Evolutionary conservation across 2,888 invertebrate species (phyloP), one percentile per base, ranked within the genome.

Genomic region (Ochropleura leucogaster): DNA sequence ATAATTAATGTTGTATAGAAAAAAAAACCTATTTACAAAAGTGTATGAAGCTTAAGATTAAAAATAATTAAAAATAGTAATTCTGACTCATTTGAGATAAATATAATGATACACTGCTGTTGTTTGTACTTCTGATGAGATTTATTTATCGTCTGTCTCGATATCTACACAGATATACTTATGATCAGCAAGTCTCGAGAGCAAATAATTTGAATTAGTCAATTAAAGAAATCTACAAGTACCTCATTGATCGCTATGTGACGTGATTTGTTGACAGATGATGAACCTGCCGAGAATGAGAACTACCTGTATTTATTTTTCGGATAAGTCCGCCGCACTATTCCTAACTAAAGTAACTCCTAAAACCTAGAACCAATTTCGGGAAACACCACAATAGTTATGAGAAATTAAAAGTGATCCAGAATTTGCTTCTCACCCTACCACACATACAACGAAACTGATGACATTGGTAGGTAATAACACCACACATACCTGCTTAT

Each of bases 51-150:
- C 40, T 14, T 44, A 40, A 16, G 20, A 57, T 9, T 18, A 40
- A 51, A 18, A 49, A 40, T 62, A 20, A 62, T 55, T 55, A 42
- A 53, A 62, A 42, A 57, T 49, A 30, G 16, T 42, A 18, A 40
- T 51, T 42, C 0, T 49, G 49, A 51, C 18, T 63, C 12, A 40
- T 51, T 77, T 7, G 10, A 57, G 72, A 57, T 72, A 44, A 46
- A 72, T 72, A 46, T 14, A 30, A 30, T 30, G 1, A 57, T 0
- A 57, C 10, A 79, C 46, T 63, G 49, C 44, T 57, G 18, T 63
- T 20, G 63, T 72, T 57, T 77, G 51, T 76, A 40, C 20, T 30
- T n/a, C 14, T 16, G 3, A 62, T 49, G 49, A 10, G 55, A 63
- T 44, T 71, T 44, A 62, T 70, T 44, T 4, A 44, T 62, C 69